These are phyloP conservation scores for Nothocercus nigrocapillus DNA, from an alignment of 2,113 vertebrate species.

Conservation along the genomic window DNA sequence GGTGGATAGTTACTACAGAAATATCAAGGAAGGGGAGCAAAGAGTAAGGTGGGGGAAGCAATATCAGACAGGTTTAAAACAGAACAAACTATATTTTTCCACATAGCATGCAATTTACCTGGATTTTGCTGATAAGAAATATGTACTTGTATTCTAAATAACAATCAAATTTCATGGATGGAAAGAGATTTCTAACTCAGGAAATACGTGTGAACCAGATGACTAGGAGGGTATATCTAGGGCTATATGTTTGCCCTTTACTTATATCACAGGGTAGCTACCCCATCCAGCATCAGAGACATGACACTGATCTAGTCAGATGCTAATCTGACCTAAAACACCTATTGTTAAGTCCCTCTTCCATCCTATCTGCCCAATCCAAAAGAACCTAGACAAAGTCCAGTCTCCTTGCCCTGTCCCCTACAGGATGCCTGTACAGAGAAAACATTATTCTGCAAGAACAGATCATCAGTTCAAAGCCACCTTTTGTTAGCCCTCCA, in stretches of 20 bases:
- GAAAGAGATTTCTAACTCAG: neutral
- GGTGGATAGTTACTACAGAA: neutral
- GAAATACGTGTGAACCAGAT: neutral
- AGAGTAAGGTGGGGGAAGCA: no score
- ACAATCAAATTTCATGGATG: neutral
- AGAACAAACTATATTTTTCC: neutral
- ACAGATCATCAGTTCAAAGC: neutral
- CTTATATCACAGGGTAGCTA: neutral
- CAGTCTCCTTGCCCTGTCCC: neutral
- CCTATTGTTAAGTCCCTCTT: neutral
- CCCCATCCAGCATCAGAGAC: neutral
- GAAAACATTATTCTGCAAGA: neutral
- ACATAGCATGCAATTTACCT: neutral
- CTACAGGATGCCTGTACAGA: neutral
- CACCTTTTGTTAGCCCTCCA: neutral
- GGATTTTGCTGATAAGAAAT: neutral
- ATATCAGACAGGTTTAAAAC: neutral
- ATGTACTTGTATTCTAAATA: neutral
- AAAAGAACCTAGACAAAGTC: neutral
- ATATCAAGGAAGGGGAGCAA: neutral
- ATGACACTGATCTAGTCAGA: neutral
- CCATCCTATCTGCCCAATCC: neutral
- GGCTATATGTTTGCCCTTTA: neutral
- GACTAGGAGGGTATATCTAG: neutral
- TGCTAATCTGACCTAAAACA: neutral